phyloP scores from a whole-genome alignment of 2,888 invertebrate genomes.

The Platycheirus rosarum region DNA sequence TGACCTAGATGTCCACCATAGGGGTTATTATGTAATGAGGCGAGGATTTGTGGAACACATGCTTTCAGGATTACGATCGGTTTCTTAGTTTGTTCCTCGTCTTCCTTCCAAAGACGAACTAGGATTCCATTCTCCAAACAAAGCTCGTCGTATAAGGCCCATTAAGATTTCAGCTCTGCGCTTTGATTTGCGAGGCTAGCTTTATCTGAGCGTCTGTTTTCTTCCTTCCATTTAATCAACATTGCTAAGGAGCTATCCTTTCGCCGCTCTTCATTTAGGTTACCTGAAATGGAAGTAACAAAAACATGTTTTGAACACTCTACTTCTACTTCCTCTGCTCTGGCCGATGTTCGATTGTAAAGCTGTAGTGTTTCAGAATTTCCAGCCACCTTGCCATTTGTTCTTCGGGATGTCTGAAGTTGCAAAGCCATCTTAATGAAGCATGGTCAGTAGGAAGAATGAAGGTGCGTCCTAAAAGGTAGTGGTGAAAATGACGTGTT shows the following conservation, averaged over 20 bases:
- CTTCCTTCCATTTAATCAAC: background rate
- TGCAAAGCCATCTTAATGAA: too few species aligned
- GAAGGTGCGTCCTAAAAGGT: too few species aligned
- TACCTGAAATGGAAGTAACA: background rate
- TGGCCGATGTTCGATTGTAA: too few species aligned
- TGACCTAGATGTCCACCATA: constrained; percentile 16
- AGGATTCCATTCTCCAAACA: constrained; percentile 1
- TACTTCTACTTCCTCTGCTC: background rate
- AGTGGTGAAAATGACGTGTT: too few species aligned
- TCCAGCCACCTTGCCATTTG: too few species aligned
- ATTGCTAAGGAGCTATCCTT: background rate
- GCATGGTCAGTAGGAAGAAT: too few species aligned
- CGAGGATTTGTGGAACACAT: background rate
- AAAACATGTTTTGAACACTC: background rate
- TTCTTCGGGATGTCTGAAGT: too few species aligned
- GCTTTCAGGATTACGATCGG: background rate
- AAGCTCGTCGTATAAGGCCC: background rate
- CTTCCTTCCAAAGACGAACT: background rate
- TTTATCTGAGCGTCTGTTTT: background rate
- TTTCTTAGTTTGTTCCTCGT: background rate
- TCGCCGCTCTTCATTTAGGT: background rate
- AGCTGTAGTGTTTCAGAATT: too few species aligned
- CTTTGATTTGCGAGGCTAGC: background rate
- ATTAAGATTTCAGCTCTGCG: background rate
- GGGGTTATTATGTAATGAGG: background rate